Percentiles rank a stretch among this genome's conserved stretches.
phyloP scores from a whole-genome alignment of 2,797 vertebrate genomes.

The Pangasius mekongensis region DNA sequence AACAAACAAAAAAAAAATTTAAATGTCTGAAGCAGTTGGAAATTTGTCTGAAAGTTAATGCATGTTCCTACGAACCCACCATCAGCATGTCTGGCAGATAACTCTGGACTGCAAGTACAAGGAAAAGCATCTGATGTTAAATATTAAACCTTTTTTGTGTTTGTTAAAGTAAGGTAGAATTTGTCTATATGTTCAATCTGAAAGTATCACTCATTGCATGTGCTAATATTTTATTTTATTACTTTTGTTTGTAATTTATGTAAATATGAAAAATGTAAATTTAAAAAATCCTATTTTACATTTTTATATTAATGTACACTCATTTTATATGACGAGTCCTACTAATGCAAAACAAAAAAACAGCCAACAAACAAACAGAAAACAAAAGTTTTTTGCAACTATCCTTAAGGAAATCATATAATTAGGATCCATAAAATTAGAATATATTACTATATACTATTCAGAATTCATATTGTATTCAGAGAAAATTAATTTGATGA shows the following conservation, averaged over 20 bases:
- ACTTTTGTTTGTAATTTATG: not conserved
- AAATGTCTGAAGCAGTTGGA: not conserved
- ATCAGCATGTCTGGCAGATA: not conserved
- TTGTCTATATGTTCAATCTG: not conserved
- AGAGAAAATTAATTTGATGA: not conserved
- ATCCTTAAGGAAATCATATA: not conserved
- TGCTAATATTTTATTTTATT: not conserved
- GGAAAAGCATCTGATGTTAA: not conserved
- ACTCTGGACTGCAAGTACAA: not conserved
- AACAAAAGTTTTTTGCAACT: not conserved
- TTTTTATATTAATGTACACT: not conserved
- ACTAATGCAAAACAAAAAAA: not conserved
- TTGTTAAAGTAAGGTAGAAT: not conserved
- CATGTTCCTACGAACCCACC: not conserved
- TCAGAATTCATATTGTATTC: not conserved
- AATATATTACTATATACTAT: not conserved
- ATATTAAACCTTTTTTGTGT: not conserved
- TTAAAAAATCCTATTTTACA: not conserved
- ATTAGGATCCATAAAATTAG: not conserved
- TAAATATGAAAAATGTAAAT: not conserved
- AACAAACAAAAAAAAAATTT: not conserved
- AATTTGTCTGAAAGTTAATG: not conserved
- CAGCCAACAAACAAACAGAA: not conserved
- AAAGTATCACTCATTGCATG: not conserved
- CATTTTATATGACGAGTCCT: not conserved